Evolutionary conservation across 2,888 invertebrate species (phyloP), one percentile per base, ranked within the genome.

Genomic region (Habroteleia sp.): DNA sequence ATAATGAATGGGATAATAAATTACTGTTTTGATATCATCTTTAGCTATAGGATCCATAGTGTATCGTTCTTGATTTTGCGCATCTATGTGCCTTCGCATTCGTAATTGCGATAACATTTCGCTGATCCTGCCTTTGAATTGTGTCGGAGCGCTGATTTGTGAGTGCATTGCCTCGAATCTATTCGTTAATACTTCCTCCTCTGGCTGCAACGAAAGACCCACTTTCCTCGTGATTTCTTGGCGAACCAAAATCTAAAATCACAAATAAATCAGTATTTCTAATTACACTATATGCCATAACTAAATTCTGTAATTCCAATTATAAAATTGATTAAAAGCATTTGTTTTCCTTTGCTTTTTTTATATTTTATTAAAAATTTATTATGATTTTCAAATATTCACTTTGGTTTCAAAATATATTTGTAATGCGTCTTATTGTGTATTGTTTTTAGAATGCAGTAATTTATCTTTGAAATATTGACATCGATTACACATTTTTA

Each of bases 51-150:
- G 89, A 84, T 97, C 96, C 87, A 97, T 92, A 65, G 94, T 93
- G 84, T 97, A 97, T 65, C 93, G 91, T 81, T 94, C 93, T 35
- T 92, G 92, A 3, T 90, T 89, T 8, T 91, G 91, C 35, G 91
- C 91, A 56, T 91, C 89, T 65, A 90, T 87, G 31, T 89, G 89
- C 63, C 92, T 91, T 80, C 94, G 93, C 87, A 96, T 92, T 63
- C 95, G 91, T 81, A 97, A 94, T 79, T 96, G 96, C 8, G 97
- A 96, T 77, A 97, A 90, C 82, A 98, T 89, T 90, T 98, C 97
- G 88, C 96, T 96, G 60, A 98, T 91, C 54, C 97, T 94, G 66
- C 97, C 97, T 94, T 97, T 97, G 85, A 96, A 96, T 80, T 98
- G 95, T 31, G 97, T 96, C 20, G 98, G 97, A 7, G 96, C 94